Evolutionary conservation across 2,888 invertebrate genomes (phyloP).

Genomic region (Mystacides longicornis): DNA sequence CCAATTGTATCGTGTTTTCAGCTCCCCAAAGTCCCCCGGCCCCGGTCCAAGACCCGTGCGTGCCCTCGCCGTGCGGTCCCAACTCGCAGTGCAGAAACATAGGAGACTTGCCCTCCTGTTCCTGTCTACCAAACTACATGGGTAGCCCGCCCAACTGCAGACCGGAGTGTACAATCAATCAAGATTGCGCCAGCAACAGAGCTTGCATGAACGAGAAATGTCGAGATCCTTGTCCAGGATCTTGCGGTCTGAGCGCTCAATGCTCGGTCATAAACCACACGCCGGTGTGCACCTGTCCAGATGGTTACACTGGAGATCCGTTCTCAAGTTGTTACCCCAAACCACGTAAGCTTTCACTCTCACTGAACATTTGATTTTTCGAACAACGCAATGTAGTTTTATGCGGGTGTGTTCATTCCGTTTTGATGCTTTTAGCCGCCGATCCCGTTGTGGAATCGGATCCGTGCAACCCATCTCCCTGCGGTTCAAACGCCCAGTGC

Average conservation of each 20-base stretch:
- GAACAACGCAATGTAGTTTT: neutral
- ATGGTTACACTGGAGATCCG: constrained; percentile 52
- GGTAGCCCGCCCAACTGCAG: constrained; percentile 62
- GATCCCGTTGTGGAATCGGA: constrained; percentile 33
- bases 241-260: constrained; percentile 53
- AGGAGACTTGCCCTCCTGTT: constrained; percentile 53
- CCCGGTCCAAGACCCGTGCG: constrained; percentile 47
- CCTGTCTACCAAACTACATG: constrained; percentile 51
- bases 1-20: constrained; percentile 28
- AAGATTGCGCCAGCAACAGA: constrained; percentile 58
- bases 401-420: neutral
- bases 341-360: constrained; percentile 28
- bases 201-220: constrained; percentile 61
- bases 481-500: constrained; percentile 59
- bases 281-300: constrained; percentile 65
- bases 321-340: constrained; percentile 47
- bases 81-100: constrained; percentile 59
- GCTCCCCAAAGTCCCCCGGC: constrained; percentile 35
- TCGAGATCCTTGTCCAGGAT: constrained; percentile 60
- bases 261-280: constrained; percentile 56
- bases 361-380: constrained; percentile 24
- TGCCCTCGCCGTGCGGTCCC: constrained; percentile 66
- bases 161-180: constrained; percentile 58
- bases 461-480: constrained; percentile 69
- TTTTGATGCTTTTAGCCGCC: constrained; percentile 6